Base-by-base conservation (phyloP, 2,888 invertebrate genomes). In the Dicroscelio sp. region DNA sequence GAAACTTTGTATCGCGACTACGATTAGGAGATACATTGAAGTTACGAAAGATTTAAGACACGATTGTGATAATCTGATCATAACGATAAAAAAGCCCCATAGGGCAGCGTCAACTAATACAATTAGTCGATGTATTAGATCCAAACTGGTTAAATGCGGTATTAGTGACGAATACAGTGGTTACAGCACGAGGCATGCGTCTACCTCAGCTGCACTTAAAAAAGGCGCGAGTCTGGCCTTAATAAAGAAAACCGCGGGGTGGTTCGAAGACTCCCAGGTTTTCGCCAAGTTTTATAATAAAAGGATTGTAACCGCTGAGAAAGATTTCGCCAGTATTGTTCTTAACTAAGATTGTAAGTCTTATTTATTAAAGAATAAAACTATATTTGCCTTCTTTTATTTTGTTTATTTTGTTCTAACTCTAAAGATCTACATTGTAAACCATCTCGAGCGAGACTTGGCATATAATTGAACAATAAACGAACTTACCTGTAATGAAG, bases 391-490 rank as follows among this genome's bases (percentile, higher is more conserved):
- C n/a, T n/a, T n/a, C n/a, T n/a, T n/a, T n/a, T n/a, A n/a, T n/a
- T n/a, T n/a, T n/a, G n/a, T n/a, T n/a, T n/a, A n/a, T n/a, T n/a
- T n/a, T n/a, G n/a, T 38, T 3, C 27, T 43, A 14, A 67, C 67
- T 52, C 67, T 80, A n/a, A 80, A 65, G 43, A 48, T 80, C 67
- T 80, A 80, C 80, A 80, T 27, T 43, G 80, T 80, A 17, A 31
- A 31, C 31, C 60, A 48, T 52, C 55, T 38, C 52, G 76, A 76
- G 35, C 76, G 76, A 76, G 76, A 58, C 76, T 73, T n/a, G 35
- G 5, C 14, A 60, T 79, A 86, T 79, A 82, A 63, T 65, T 85
- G 25, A 86, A 35, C 58, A 55, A 55, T 83, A 78, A 76, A 82
- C 79, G 23, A 79, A 65, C 79, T 79, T 79, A 79, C 79, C 65